Evolutionary conservation across 30 jellyfish, hydroid and myxozoan genomes (phyloP), one percentile per base, ranked within the genome.

Genomic region (Sanderia malayensis): DNA sequence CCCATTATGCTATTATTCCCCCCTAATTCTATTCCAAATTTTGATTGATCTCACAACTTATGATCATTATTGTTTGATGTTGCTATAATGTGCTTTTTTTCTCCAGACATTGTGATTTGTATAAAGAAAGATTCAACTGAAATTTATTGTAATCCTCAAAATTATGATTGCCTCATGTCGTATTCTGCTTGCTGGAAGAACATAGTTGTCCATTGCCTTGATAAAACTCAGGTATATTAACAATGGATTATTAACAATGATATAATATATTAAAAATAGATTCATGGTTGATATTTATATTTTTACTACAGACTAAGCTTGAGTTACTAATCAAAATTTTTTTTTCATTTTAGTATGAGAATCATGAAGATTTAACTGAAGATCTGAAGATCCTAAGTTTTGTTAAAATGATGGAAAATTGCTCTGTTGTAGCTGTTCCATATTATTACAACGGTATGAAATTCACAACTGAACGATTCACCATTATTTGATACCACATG

Each of bases 151-250:
- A 77, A 77, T 25, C 80, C 81, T 27, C 46, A 44, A 3, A 77
- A 63, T 53, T 63, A 63, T 46, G 73, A 77, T 20, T n/a, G 52
- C 27, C 19, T 77, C 27, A 52, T 66, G 74, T 49, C 65, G 20
- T 77, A 77, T 77, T 64, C 81, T 30, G 80, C 89, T 0, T 28
- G 81, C 47, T 77, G 89, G 89, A 52, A 46, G 22, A 47, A 66
- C 47, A 25, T 77, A 15, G 30, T 13, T 25, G 67, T 77, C 9
- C 31, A 63, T 53, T 77, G 89, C 73, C 67, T 63, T 3, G 81
- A 77, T 31, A 46, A 46, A 62, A 17, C 7, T 31, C 71, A 46
- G 83, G 83, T 71, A 20, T 24, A n/a, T n/a, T n/a, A n/a, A n/a
- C n/a, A n/a, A n/a, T n/a, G n/a, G n/a, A n/a, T n/a, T n/a, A n/a